Percentiles rank a stretch among this genome's conserved stretches.
phyloP scores from a whole-genome alignment of 2,888 invertebrate genomes.

The Hymenopus coronatus region DNA sequence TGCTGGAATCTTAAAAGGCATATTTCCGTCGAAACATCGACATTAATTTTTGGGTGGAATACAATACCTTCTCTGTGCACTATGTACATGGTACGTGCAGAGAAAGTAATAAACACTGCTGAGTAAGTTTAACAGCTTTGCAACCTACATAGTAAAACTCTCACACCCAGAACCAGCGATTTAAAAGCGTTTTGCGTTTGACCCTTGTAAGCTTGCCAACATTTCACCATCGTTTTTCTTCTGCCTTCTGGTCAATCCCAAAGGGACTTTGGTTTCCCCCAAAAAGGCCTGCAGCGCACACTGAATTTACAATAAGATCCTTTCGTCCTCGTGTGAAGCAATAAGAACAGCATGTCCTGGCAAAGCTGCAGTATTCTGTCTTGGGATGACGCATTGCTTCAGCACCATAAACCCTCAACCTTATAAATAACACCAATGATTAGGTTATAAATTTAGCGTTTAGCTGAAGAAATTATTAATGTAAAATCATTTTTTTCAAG shows the following conservation, averaged over 20 bases:
- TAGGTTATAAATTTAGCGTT: no score
- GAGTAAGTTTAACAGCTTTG: neutral
- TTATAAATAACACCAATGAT: no score
- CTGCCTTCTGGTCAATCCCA: neutral
- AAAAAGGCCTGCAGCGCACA: neutral
- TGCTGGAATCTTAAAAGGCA: no score
- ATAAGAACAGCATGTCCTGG: neutral
- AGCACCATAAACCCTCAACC: neutral
- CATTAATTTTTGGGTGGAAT: no score
- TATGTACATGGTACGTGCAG: no score
- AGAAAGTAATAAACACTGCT: no score
- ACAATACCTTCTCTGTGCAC: no score
- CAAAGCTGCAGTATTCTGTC: neutral
- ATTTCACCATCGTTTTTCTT: neutral
- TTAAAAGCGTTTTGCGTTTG: neutral
- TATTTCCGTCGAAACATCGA: no score
- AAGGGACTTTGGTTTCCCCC: neutral
- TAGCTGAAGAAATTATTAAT: no score
- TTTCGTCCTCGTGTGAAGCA: neutral
- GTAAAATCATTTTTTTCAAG: no score
- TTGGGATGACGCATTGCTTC: neutral
- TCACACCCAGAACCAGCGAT: neutral
- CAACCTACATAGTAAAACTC: neutral
- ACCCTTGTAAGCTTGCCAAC: neutral
- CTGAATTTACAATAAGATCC: neutral